Evolutionary conservation across 2,113 vertebrate species (phyloP).

Genomic region (Sinocyclocheilus anophthalmus): DNA sequence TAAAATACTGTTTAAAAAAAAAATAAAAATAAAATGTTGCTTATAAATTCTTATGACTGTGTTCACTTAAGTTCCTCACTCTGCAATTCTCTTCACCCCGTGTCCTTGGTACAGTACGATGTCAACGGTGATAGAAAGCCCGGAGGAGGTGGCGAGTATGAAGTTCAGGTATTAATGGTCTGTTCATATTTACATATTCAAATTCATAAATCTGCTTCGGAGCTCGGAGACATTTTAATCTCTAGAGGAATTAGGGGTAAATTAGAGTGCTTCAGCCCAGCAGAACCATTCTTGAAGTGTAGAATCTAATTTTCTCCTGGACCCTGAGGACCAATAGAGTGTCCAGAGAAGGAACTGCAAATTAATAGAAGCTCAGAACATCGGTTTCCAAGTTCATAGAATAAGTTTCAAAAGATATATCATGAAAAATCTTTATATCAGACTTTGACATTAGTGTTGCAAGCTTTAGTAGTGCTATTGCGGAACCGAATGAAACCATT

Average conservation of each 20-base stretch:
- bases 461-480: not conserved
- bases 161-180: constrained; percentile 79
- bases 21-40: not conserved
- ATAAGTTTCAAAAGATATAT: not conserved
- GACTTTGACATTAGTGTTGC: not conserved
- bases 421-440: not conserved
- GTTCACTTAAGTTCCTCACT: not conserved
- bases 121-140: constrained; percentile 78
- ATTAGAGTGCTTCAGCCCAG: constrained; percentile 41
- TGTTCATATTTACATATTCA: constrained; percentile 40
- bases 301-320: constrained; percentile 33
- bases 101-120: constrained; percentile 72
- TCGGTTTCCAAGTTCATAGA: constrained; percentile 6
- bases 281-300: constrained; percentile 42
- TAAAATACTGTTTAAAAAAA: no score
- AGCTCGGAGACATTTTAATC: constrained; percentile 31
- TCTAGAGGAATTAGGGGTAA: constrained; percentile 45
- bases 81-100: constrained; percentile 28
- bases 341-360: constrained; percentile 19
- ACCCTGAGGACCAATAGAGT: constrained; percentile 21
- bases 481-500: not conserved
- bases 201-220: constrained; percentile 29
- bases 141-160: constrained; percentile 82
- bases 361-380: constrained; percentile 26
- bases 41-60: not conserved